Evolutionary conservation across 2,888 invertebrate species (phyloP).

Genomic region (Chymomyza fuscimana): DNA sequence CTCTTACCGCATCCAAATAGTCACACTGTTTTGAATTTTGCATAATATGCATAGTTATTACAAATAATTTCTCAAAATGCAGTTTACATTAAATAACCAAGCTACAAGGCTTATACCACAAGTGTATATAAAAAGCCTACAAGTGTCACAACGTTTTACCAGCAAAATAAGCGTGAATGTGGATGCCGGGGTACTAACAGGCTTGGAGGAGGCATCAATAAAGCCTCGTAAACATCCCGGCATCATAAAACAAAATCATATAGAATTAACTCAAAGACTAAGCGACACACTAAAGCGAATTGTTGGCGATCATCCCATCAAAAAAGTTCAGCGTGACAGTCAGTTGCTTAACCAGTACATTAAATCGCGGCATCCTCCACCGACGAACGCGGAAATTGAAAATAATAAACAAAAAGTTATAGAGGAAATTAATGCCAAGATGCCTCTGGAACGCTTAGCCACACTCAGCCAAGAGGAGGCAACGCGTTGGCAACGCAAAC

Average conservation of each 20-base stretch:
- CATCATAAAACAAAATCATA: constrained; percentile 81
- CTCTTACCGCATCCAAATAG: not conserved
- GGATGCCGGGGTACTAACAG: constrained; percentile 55
- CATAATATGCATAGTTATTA: not conserved
- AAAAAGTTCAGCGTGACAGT: constrained; percentile 82
- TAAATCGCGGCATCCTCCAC: constrained; percentile 83
- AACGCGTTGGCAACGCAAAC: constrained; percentile 79
- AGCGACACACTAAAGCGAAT: constrained; percentile 82
- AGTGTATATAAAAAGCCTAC: not conserved
- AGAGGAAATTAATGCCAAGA: constrained; percentile 67
- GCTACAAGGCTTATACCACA: not conserved
- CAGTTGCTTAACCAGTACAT: constrained; percentile 83
- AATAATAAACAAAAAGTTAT: constrained; percentile 66
- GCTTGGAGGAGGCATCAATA: constrained; percentile 65
- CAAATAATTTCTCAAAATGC: constrained; percentile 20
- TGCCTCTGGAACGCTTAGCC: constrained; percentile 54
- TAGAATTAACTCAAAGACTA: constrained; percentile 83
- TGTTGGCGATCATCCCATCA: constrained; percentile 82
- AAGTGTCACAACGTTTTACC: constrained; percentile 53
- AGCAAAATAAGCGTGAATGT: constrained; percentile 75
- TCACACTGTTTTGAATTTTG: constrained; percentile 13
- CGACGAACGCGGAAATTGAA: constrained; percentile 80
- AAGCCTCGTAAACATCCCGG: constrained; percentile 89
- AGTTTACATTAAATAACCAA: constrained; percentile 18
- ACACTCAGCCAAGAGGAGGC: constrained; percentile 77